A percentile compares a stretch with the other conserved stretches of the same genome.
Conservation (phyloP, 2,888 invertebrate genomes). For the Zaprionus lineosus region DNA sequence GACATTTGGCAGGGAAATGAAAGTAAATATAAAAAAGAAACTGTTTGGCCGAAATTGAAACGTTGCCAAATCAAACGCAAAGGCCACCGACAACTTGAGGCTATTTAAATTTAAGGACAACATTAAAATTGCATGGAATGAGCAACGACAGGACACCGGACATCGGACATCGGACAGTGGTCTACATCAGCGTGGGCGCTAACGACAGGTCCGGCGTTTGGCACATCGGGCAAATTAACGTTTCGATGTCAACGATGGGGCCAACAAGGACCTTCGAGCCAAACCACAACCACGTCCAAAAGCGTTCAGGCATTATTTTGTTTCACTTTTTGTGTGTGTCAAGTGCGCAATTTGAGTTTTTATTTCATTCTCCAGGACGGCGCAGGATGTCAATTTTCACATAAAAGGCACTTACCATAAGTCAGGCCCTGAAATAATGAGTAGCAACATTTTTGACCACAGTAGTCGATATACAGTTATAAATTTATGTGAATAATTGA, state of each 20-base stretch:
- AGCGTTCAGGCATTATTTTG: no score
- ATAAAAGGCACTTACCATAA: no score
- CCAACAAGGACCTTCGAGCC: no score
- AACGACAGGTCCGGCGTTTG: constrained; percentile 52
- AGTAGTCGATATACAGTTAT: constrained; percentile 2
- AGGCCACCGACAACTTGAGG: constrained; percentile 54
- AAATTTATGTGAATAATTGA: no score
- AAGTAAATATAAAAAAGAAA: constrained; percentile 59
- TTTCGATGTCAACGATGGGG: background rate
- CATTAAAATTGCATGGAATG: constrained; percentile 66
- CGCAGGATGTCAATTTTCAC: constrained; percentile 15
- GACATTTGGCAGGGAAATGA: constrained; percentile 47
- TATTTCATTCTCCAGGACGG: constrained; percentile 25
- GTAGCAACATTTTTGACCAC: no score
- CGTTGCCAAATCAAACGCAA: constrained; percentile 51
- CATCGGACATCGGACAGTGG: constrained; percentile 17
- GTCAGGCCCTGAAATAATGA: constrained; percentile 32
- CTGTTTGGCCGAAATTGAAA: constrained; percentile 46
- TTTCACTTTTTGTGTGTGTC: no score
- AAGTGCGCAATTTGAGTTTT: constrained; percentile 30
- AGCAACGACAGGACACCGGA: constrained; percentile 41
- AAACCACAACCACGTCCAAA: background rate
- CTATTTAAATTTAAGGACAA: constrained; percentile 68
- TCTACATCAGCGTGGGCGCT: constrained; percentile 57
- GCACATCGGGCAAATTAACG: constrained; percentile 58